phyloP scores from a whole-genome alignment of 2,797 vertebrate species.

The Astyanax mexicanus region DNA sequence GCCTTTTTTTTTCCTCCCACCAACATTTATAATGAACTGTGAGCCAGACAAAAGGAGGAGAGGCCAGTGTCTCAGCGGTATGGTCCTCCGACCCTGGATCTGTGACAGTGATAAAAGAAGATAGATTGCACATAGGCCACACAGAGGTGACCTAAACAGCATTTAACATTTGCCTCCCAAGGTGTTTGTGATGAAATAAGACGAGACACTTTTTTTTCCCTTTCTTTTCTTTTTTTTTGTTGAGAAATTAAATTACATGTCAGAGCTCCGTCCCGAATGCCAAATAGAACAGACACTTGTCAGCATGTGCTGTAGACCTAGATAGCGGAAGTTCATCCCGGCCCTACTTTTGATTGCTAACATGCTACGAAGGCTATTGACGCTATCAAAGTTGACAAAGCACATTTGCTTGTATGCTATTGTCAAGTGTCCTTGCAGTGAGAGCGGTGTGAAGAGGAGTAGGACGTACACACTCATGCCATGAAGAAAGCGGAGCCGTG shows the following conservation, averaged over 20 bases:
- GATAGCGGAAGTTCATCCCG: slow-evolving; percentile 18
- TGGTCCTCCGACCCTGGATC: slow-evolving; percentile 55
- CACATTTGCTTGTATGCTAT: slow-evolving; percentile 23
- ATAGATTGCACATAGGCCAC: slow-evolving; percentile 56
- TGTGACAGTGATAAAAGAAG: slow-evolving; percentile 63
- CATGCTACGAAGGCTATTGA: slow-evolving; percentile 38
- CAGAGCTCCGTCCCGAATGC: slow-evolving; percentile 35
- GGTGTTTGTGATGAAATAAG: slow-evolving; percentile 45
- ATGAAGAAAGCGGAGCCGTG: slow-evolving; percentile 23
- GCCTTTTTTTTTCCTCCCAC: slow-evolving; percentile 12
- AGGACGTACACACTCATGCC: slow-evolving; percentile 19
- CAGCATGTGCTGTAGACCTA: slow-evolving; percentile 3
- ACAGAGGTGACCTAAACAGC: slow-evolving; percentile 62
- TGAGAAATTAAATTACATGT: slow-evolving; percentile 51
- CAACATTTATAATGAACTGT: slow-evolving; percentile 47
- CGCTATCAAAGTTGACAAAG: slow-evolving; percentile 32
- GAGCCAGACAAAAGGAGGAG: slow-evolving; percentile 46
- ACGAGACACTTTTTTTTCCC: slow-evolving; percentile 43
- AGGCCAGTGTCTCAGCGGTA: slow-evolving; percentile 43
- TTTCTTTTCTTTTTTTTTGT: slow-evolving; percentile 31
- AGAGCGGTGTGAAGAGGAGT: slow-evolving; percentile 24
- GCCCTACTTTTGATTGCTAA: slow-evolving; percentile 21
- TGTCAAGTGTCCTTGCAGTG: slow-evolving; percentile 41
- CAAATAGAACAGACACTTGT: slow-evolving; percentile 38
- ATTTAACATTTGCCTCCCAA: slow-evolving; percentile 58